Base-by-base conservation (phyloP, 2,797 vertebrate species). In the Cynopterus sphinx region DNA sequence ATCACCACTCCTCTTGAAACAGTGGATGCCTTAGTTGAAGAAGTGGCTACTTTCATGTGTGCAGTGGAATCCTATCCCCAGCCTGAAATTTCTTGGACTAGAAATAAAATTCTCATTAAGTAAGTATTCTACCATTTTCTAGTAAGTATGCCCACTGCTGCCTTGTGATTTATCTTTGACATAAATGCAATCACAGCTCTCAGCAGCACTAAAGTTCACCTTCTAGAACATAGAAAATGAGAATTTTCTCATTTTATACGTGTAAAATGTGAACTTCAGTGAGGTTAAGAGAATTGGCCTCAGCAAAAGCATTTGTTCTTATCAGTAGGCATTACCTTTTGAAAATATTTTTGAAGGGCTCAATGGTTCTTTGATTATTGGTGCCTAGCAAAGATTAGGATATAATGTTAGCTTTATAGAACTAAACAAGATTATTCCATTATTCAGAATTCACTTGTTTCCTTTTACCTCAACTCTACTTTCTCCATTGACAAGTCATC, bases 41-140 rank as follows among this genome's bases (percentile, higher is more conserved):
- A 99, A 2, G 99, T 99, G 0, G 99, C 99, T 71, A 99, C 99
- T 59, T 99, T 99, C 97, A 99, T 99, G 98, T 99, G 99, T 89
- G 99, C 99, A 6, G 99, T 99, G 91, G 99, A 99, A 96, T 99
- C 99, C 1, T 98, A 99, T 11, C 99, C 99, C 7, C 98, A 98
- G 41, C 98, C 99, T 0, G 99, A 99, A 94, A 99, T 99, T 95
- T 99, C 98, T 0, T 99, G 99, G 99, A 99, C 99, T 2, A 99
- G 99, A 93, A 99, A 99, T 97, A 99, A 99, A 98, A 99, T 99
- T 95, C 99, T 98, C 46, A 99, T 99, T 97, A 99, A 99, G 99
- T 99, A 98, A 97, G 99, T 95, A 95, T 95, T 22, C 4, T n/a
- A 7, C 6, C 2, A 5, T 88, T 92, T 73, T 65, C 39, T 88